phyloP scores from a whole-genome alignment of 1,140 invertebrate genomes.

The Drosophila lacteicornis region DNA sequence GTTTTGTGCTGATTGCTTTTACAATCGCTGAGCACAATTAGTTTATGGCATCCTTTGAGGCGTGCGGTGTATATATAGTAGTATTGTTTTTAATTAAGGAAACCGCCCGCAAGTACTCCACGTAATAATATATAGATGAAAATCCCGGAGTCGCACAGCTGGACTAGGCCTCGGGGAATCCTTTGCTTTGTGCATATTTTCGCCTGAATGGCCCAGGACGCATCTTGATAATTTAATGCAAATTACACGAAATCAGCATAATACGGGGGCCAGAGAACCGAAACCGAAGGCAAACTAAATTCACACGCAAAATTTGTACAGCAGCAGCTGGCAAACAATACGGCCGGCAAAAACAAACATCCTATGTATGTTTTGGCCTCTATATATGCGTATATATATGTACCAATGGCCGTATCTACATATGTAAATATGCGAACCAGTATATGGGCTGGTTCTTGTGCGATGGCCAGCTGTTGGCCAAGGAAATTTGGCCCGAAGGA shows the following conservation, averaged over 20 bases:
- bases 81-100: conserved; percentile 39
- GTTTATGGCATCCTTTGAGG: conserved; percentile 10
- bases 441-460: conserved; percentile 26
- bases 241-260: conserved; percentile 78
- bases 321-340: conserved; percentile 58
- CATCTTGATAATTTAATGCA: conserved; percentile 79
- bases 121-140: conserved; percentile 34
- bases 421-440: conserved; percentile 30
- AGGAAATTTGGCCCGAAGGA: conserved; percentile 42
- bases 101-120: not conserved
- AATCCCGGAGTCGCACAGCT: conserved; percentile 20
- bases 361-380: conserved; percentile 11
- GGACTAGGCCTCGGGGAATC: conserved; percentile 36
- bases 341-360: conserved; percentile 47
- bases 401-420: conserved; percentile 22
- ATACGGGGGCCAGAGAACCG: conserved; percentile 38
- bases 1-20: conserved; percentile 42
- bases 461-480: conserved; percentile 65
- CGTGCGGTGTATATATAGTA: not conserved
- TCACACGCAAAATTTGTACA: conserved; percentile 56
- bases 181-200: conserved; percentile 53
- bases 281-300: conserved; percentile 59
- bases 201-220: conserved; percentile 56
- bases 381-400: conserved; percentile 12
- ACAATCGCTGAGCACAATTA: conserved; percentile 21